Evolutionary conservation across 2,888 invertebrate species (phyloP).

Genomic region (Bellardia bayeri): DNA sequence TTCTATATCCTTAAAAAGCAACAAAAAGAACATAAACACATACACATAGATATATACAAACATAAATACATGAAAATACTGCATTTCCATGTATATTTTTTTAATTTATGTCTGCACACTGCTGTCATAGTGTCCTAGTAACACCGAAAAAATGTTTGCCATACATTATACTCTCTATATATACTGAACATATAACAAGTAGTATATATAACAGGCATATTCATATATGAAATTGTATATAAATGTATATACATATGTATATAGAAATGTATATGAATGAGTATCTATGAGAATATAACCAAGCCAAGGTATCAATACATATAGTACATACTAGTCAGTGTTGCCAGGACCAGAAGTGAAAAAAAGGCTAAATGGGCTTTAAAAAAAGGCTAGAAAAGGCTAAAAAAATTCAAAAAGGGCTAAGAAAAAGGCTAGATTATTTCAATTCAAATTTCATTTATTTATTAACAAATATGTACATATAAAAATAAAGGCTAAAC

Average conservation of each 20-base stretch:
- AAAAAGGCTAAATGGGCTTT: too few species aligned
- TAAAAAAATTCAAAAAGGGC: too few species aligned
- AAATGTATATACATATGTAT: slow-evolving; percentile 24
- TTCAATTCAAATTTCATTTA: too few species aligned
- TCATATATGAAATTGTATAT: slow-evolving; percentile 13
- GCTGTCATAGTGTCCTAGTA: slow-evolving; percentile 75
- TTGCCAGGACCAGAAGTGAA: too few species aligned
- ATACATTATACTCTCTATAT: slow-evolving; percentile 46
- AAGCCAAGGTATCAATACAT: slow-evolving; percentile 72
- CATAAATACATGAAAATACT: slow-evolving; percentile 62
- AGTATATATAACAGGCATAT: slow-evolving; percentile 47
- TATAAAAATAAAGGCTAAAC: too few species aligned
- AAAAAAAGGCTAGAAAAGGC: too few species aligned
- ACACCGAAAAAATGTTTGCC: slow-evolving; percentile 72
- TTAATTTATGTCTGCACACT: slow-evolving; percentile 73
- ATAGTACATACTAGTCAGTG: slow-evolving; percentile 45
- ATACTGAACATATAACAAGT: slow-evolving; percentile 17
- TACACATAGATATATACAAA: not conserved
- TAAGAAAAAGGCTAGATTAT: too few species aligned
- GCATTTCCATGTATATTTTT: slow-evolving; percentile 73
- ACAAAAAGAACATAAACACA: not conserved
- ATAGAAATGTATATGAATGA: not conserved
- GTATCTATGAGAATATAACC: slow-evolving; percentile 36
- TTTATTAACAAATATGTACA: too few species aligned
- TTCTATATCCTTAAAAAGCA: slow-evolving; percentile 55